Base-by-base conservation (phyloP, 2,113 vertebrate species). In the Archilochus colubris region DNA sequence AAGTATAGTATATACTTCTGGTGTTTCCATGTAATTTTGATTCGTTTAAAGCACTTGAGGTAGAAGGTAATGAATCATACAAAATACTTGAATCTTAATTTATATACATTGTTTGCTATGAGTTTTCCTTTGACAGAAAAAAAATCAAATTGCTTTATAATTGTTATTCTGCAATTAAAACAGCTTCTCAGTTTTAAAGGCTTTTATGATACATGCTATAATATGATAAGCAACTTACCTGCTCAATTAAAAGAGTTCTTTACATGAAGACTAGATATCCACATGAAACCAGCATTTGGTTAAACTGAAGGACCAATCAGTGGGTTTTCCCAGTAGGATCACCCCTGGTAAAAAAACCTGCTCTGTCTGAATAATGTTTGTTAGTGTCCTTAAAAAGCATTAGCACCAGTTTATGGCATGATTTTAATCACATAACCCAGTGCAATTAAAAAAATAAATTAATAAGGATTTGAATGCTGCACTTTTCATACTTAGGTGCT, bases 301-400 rank as follows among this genome's bases (percentile, higher is more conserved):
- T 89, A 43, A 95, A 88, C 57, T 64, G 91, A 40, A 77, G 55
- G 17, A 59, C 64, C 40, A 70, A 62, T 82, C 86, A 73, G 31
- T 86, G 82, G 82, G 57, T 88, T 91, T 62, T 81, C 66, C 88
- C 68, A 54, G 36, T 78, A 67, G 68, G 31, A n/a, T 36, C 81
- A 14, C 31, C 77, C 96, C 61, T 66, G 31, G 59, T 97, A 91
- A 82, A 72, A 84, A 84, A 40, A 28, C 24, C 40, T 89, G 88
- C 78, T 96, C 10, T 88, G 46, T 75, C 67, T 95, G 59, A 86
- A 40, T 82, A 91, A 68, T 73, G 59, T 63, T 63, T 48, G 33
- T 91, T 90, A 85, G 74, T 69, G 36, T 72, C 46, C 68, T 17
- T 87, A 78, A 57, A 78, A 92, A 92, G 20, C 50, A 38, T 77